Conservation (phyloP, 1,140 invertebrate species). For the Drosophila athabasca region DNA sequence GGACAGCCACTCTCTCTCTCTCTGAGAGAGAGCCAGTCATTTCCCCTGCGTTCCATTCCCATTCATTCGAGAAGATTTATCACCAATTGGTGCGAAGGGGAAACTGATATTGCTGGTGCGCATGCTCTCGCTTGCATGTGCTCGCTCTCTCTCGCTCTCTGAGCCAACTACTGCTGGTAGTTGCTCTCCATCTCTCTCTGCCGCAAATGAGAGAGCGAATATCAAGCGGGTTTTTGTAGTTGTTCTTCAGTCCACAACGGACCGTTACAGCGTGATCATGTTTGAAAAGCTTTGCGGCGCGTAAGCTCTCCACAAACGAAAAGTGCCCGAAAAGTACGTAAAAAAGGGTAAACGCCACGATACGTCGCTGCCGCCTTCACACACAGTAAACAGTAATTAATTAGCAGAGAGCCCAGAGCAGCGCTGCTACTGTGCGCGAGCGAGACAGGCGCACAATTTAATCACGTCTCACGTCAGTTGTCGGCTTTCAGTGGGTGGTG, state of each 20-base stretch:
- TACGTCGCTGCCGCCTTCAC: conserved; percentile 15
- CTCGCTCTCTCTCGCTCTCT: conserved; percentile 14
- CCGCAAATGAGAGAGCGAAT: conserved; percentile 14
- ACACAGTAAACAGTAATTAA: conserved; percentile 58
- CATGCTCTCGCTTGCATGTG: conserved; percentile 16
- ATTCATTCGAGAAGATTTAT: conserved; percentile 46
- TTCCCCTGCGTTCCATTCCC: conserved; percentile 67
- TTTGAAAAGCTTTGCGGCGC: conserved; percentile 64
- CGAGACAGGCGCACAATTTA: conserved; percentile 66
- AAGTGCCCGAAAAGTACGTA: conserved; percentile 18
- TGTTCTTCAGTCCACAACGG: conserved; percentile 63
- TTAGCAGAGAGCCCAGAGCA: conserved; percentile 47
- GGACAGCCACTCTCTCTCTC: conserved; percentile 11
- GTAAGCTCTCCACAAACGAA: conserved; percentile 11
- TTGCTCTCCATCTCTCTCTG: conserved; percentile 7
- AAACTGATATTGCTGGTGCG: conserved; percentile 42
- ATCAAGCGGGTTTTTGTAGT: conserved; percentile 34
- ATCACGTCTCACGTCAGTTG: conserved; percentile 43
- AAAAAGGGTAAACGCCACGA: conserved; percentile 35
- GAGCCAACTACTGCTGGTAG: conserved; percentile 15
- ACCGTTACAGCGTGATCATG: conserved; percentile 78
- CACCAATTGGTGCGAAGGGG: conserved; percentile 67
- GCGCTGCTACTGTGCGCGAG: conserved; percentile 56
- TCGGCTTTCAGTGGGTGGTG: neutral
- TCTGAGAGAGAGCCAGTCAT: conserved; percentile 6